Conservation (phyloP, 2,113 vertebrate species). For the Meles meles region DNA sequence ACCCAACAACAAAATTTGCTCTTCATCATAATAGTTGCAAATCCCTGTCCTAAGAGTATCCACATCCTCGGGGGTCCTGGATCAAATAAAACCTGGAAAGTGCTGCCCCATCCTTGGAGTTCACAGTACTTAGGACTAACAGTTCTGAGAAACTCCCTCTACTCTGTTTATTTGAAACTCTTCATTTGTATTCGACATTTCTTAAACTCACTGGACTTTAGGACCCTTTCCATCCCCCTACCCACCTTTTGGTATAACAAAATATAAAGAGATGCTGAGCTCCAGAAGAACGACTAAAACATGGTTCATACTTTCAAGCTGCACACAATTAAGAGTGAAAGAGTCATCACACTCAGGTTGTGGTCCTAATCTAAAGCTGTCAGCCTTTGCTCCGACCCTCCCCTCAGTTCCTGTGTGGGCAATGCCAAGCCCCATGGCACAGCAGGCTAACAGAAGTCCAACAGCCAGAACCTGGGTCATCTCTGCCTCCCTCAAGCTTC, state of each 20-base stretch:
- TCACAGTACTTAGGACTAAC: not conserved
- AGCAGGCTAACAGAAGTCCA: slow-evolving; percentile 49
- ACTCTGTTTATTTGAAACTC: not conserved
- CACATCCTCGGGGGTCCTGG: not conserved
- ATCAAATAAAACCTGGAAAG: not conserved
- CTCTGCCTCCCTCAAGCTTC: slow-evolving; percentile 59
- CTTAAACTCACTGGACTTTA: not conserved
- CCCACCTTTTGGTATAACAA: not conserved
- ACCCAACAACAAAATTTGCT: not conserved
- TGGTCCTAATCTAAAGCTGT: not conserved
- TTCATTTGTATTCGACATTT: slow-evolving; percentile 1
- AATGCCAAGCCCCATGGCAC: slow-evolving; percentile 48
- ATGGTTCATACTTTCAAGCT: not conserved
- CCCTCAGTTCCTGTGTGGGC: not conserved
- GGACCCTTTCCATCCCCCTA: not conserved
- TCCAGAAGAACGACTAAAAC: not conserved
- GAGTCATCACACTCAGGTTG: not conserved
- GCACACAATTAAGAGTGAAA: not conserved
- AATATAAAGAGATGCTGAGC: not conserved
- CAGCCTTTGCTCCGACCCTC: not conserved
- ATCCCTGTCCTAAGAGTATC: not conserved
- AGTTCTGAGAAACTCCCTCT: not conserved
- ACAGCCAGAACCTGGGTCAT: slow-evolving; percentile 61
- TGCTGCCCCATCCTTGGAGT: not conserved
- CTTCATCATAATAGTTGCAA: not conserved